These are phyloP conservation scores for Aleiodes sp. DNA, from an alignment of 1,140 invertebrate genomes.

Conservation along the genomic window DNA sequence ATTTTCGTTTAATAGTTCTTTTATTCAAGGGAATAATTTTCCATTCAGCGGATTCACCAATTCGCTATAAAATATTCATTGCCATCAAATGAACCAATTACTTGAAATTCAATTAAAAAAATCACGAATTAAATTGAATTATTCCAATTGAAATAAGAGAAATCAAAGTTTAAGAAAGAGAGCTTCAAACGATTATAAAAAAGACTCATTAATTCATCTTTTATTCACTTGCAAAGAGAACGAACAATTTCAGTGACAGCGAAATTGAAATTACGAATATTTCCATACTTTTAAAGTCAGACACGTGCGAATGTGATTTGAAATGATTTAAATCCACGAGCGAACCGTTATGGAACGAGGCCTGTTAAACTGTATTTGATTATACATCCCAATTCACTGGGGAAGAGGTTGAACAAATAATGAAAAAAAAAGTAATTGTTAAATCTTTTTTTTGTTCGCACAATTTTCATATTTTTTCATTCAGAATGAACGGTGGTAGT, in stretches of 20 bases:
- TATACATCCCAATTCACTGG: constrained; percentile 18
- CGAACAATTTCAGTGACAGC: not conserved
- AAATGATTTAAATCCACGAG: constrained; percentile 29
- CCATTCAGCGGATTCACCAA: no score
- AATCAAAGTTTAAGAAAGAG: not conserved
- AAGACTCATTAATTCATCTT: constrained; percentile 7
- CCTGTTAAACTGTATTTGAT: constrained; percentile 9
- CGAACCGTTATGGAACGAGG: not conserved
- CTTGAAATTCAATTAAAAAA: no score
- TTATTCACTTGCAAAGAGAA: not conserved
- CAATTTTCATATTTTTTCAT: not conserved
- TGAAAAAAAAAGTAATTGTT: constrained; percentile 12
- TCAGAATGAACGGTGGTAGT: not conserved
- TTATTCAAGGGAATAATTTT: no score
- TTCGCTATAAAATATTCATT: no score
- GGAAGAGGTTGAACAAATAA: constrained; percentile 10
- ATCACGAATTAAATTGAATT: no score
- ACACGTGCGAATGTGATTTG: constrained; percentile 24
- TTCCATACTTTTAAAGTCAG: constrained; percentile 17
- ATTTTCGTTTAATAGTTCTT: no score
- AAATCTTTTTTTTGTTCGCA: constrained; percentile 24
- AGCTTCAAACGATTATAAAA: not conserved
- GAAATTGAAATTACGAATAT: constrained; percentile 14
- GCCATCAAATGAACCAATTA: no score
- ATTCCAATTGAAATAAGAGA: not conserved